Percentiles rank a stretch among this genome's conserved stretches.
Evolutionary conservation across 2,797 vertebrate genomes (phyloP).

Genomic region (Amazonetta brasiliensis): DNA sequence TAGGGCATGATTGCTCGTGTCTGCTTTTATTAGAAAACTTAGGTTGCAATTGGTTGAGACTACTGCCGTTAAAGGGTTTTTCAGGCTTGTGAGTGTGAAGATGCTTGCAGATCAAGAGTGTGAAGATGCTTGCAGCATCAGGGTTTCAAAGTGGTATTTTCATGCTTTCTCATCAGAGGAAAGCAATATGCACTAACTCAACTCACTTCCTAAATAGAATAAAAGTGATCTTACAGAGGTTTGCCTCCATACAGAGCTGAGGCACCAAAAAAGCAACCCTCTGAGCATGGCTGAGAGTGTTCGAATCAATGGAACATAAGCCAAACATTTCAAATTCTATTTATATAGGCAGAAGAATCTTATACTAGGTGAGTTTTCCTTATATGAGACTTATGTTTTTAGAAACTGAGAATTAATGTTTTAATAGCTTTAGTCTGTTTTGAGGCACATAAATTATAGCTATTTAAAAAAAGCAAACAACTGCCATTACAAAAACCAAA

Average conservation of each 20-base stretch:
- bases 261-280: not conserved
- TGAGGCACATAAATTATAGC: not conserved
- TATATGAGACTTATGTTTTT: not conserved
- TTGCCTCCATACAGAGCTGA: not conserved
- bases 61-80: not conserved
- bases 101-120: not conserved
- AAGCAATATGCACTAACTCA: not conserved
- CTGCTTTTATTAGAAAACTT: not conserved
- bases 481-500: not conserved
- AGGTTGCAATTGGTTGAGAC: not conserved
- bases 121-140: not conserved
- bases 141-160: not conserved
- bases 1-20: not conserved
- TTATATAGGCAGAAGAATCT: not conserved
- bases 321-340: not conserved
- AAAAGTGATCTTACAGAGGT: not conserved
- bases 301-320: not conserved
- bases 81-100: not conserved
- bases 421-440: not conserved
- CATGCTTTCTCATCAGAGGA: not conserved
- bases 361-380: not conserved
- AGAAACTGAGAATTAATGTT: not conserved
- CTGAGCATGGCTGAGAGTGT: not conserved
- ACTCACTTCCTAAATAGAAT: not conserved
- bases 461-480: rapidly evolving